Percentiles rank a stretch among this genome's conserved stretches.
Evolutionary conservation across 2,797 vertebrate species (phyloP).

Genomic region (Chanos chanos): DNA sequence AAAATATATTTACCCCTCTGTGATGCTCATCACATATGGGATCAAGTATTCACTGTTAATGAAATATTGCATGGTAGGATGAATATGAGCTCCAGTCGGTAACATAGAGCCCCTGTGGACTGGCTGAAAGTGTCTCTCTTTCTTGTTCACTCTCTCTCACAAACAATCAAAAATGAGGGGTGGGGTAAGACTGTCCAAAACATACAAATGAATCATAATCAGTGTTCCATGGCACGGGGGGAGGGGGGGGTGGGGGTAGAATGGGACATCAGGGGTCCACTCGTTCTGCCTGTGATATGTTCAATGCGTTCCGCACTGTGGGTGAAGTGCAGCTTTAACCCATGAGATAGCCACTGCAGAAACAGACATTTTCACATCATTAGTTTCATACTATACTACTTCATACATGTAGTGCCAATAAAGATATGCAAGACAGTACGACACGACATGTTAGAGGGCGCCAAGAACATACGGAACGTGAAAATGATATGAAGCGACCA

Average conservation of each 20-base stretch:
- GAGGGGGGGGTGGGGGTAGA: not conserved
- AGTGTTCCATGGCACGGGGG: conserved; percentile 25
- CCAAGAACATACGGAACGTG: no score
- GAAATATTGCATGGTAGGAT: not conserved
- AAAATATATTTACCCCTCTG: no score
- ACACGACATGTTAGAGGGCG: no score
- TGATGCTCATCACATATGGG: no score
- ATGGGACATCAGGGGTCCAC: not conserved
- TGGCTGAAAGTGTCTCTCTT: not conserved
- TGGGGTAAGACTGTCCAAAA: conserved; percentile 5
- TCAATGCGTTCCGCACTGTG: not conserved
- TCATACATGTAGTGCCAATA: not conserved
- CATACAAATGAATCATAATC: not conserved
- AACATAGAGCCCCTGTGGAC: not conserved
- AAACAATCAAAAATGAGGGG: not conserved
- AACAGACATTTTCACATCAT: conserved; percentile 19
- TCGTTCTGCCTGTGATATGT: not conserved
- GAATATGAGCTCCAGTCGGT: not conserved
- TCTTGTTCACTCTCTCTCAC: not conserved
- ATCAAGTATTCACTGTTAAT: not conserved
- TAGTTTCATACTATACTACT: not conserved
- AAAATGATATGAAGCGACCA: no score
- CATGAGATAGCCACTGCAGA: conserved; percentile 92
- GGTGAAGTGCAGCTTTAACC: conserved; percentile 71
- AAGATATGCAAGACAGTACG: no score